A percentile compares a stretch with the other conserved stretches of the same genome.
Evolutionary conservation across 1,140 invertebrate genomes (phyloP).

Genomic region (Homalodisca vitripennis): DNA sequence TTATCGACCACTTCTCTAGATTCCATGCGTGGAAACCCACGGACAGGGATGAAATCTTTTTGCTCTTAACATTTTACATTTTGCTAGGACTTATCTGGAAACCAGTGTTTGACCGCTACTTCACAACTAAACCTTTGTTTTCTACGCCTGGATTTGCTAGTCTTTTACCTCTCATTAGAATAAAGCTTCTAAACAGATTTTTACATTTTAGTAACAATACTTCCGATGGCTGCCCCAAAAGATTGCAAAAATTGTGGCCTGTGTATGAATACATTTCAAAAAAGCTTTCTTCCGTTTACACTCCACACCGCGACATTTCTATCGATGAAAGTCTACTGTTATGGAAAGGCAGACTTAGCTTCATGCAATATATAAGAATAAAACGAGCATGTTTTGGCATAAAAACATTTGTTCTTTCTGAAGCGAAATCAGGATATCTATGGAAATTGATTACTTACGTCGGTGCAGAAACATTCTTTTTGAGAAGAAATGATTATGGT

Average conservation of each 20-base stretch:
- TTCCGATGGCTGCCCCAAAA: background rate
- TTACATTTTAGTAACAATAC: constrained; percentile 2
- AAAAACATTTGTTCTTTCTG: background rate
- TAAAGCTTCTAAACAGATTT: constrained; percentile 2
- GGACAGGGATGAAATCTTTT: constrained; percentile 3
- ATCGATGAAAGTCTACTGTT: constrained; percentile 42
- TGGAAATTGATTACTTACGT: constrained; percentile 6
- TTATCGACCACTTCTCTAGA: background rate
- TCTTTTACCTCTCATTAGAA: background rate
- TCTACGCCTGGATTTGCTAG: constrained; percentile 3
- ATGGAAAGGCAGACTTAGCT: constrained; percentile 44
- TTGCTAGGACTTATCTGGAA: constrained; percentile 4
- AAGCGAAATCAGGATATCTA: background rate
- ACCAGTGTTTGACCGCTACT: background rate
- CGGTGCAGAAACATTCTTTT: background rate
- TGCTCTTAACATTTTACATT: background rate
- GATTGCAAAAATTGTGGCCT: background rate
- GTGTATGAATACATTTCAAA: background rate
- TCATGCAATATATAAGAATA: constrained; percentile 42
- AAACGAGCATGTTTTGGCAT: background rate
- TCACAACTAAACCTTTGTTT: constrained; percentile 7
- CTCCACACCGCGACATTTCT: constrained; percentile 32
- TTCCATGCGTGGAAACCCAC: constrained; percentile 6
- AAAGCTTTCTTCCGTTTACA: background rate
- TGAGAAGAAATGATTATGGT: background rate